Evolutionary conservation across 2,888 invertebrate genomes (phyloP).

Genomic region (Abrostola triplasia): DNA sequence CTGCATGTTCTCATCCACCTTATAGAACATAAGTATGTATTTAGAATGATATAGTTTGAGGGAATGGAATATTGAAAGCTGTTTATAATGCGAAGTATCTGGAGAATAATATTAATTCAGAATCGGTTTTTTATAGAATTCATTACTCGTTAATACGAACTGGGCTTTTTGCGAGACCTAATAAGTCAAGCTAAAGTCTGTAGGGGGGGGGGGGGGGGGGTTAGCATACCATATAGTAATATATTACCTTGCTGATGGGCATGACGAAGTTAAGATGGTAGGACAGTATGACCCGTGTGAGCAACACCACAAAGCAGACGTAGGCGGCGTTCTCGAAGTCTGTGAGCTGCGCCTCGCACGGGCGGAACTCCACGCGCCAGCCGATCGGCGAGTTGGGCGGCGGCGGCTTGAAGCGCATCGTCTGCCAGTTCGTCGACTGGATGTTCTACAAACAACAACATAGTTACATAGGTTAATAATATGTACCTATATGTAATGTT

Average conservation of each 20-base stretch:
- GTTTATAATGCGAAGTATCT: no score
- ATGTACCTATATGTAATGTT: no score
- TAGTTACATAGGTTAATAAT: no score
- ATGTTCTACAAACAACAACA: conserved; percentile 91
- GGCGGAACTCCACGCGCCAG: conserved; percentile 99
- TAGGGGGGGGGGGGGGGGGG: no score
- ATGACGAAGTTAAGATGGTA: conserved; percentile 98
- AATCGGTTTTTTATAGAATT: no score
- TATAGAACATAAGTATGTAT: background rate
- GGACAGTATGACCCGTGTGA: conserved; percentile 98
- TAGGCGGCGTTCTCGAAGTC: conserved; percentile 99
- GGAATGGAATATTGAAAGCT: no score
- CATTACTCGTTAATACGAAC: no score
- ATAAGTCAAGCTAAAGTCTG: no score
- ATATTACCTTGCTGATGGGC: conserved; percentile 96
- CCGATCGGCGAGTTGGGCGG: conserved; percentile 98
- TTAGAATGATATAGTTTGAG: no score
- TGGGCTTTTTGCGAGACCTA: no score
- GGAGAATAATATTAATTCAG: no score
- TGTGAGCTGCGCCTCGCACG: conserved; percentile 99
- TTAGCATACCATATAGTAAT: background rate
- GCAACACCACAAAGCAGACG: conserved; percentile 98
- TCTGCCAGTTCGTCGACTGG: conserved; percentile 99
- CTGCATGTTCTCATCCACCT: conserved; percentile 98
- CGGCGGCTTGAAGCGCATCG: conserved; percentile 99